Evolutionary conservation across 2,113 vertebrate species (phyloP).

Genomic region (Chinchilla lanigera): DNA sequence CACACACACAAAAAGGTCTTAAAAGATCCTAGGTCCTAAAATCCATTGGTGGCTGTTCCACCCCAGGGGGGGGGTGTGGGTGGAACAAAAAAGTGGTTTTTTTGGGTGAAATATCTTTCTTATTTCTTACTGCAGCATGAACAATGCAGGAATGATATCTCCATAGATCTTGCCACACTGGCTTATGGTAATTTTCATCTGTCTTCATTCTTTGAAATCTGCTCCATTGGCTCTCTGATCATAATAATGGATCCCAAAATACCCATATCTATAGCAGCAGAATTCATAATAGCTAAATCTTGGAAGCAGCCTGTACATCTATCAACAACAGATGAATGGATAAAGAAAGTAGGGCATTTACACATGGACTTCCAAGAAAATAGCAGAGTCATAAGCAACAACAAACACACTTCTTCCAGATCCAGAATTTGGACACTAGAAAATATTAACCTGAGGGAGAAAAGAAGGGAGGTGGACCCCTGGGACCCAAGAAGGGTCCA

Average conservation of each 20-base stretch:
- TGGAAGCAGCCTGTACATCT: not conserved
- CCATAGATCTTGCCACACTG: not conserved
- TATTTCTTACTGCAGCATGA: not conserved
- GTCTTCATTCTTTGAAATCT: not conserved
- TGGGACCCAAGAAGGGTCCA: not conserved
- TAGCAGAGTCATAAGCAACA: not conserved
- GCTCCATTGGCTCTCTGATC: not conserved
- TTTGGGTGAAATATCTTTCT: not conserved
- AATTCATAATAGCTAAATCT: not conserved
- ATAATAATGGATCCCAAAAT: not conserved
- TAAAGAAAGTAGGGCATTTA: not conserved
- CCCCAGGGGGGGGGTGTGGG: no score
- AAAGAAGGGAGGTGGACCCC: not conserved
- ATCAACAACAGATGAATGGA: not conserved
- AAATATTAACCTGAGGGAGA: not conserved
- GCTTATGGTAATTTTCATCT: not conserved
- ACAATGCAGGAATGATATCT: slow-evolving; percentile 12
- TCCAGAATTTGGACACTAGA: not conserved
- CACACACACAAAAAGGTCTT: not conserved
- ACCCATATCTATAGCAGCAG: no score
- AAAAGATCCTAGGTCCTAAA: not conserved
- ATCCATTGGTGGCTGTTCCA: not conserved
- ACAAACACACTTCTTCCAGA: not conserved
- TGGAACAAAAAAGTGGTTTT: not conserved
- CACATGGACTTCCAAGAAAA: not conserved